Base-by-base conservation (phyloP, 2,113 vertebrate species). In the Arothron firmamentum region DNA sequence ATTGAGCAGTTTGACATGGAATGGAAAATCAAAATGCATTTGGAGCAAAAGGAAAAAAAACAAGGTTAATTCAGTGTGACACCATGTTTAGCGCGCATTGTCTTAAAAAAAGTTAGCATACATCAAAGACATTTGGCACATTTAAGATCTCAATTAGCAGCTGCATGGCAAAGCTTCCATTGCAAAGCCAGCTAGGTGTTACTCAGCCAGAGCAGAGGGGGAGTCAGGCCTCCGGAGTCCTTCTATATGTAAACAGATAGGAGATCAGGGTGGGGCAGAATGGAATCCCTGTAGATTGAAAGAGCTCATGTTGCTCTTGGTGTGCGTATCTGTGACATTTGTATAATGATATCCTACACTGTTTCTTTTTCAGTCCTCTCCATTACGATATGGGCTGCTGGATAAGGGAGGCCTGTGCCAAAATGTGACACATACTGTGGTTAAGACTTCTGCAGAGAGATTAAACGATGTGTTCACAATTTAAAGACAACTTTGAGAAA, bases 1-100 rank as follows among this genome's bases (percentile, higher is more conserved):
- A 46, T 23, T n/a, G 23, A 18, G 31, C 0, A 0, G 4, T 59
- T 62, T 38, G 42, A 59, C 10, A 59, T 60, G 17, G 20, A 49
- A 70, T 56, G 42, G n/a, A 45, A 49, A 57, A 58, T 20, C 7
- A 20, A 56, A 45, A 53, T 55, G 47, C 1, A 70, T 55, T 58
- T 48, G 16, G 17, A 52, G 15, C 9, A 31, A 63, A 50, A 6
- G 41, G 5, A 34, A 52, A 14, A 14, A 59, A 65, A 78, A 68
- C 62, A 45, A 70, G 67, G 59, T 56, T 76, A 52, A 81, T 78
- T 74, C 16, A 55, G 48, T 15, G 42, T 46, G 67, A 75, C 70
- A 51, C 54, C 43, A 5, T 2, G 53, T 67, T 68, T 66, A 56
- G 48, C 52, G 41, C 28, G 52, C 9, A 13, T 48, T 51, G 8